Evolutionary conservation across 1,140 invertebrate genomes (phyloP), one percentile per base, ranked within the genome.

Genomic region (Aculops lycopersici): DNA sequence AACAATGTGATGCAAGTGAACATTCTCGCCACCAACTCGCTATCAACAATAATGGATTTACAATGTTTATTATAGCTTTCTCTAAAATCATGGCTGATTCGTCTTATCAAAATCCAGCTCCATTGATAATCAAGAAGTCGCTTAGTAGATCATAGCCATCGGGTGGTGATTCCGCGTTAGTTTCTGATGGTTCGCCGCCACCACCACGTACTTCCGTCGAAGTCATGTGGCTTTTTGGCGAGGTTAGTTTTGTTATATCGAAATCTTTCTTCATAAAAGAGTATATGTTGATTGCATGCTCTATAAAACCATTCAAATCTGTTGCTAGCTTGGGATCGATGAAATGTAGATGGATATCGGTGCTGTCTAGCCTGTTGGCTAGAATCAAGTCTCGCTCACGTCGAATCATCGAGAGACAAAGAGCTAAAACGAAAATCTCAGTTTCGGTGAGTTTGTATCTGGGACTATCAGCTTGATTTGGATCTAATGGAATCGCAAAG

Each of bases 341-440:
- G n/a, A 31, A 31, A 31, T 31, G n/a, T 31, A 8, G 24, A 31
- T 45, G 37, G 12, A 47, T 47, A 8, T 42, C 45, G n/a, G 39
- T 39, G 3, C 43, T 24, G 19, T 47, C 45, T 3, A 42, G 39
- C 36, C 38, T 41, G 15, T 46, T 12, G 16, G 19, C 35, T 31
- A 47, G 36, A 18, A 47, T 47, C n/a, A 45, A 13, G 20, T 47
- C 45, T 13, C 45, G 8, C 36, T 47, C 45, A 4, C 41, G 16
- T 39, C 45, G 14, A 8, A 47, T 47, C 20, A 47, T 41, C 14
- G 39, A 46, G 15, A 47, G 24, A 36, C 37, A 47, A 20, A 47
- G 36, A 13, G 20, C 38, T 1, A 47, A 21, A 4, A 41, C 16
- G 36, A 43, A 47, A 3, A 45, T 19, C 20, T 47, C 45, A 31